These are phyloP conservation scores for Aphelenchoides fujianensis DNA, from an alignment of 1,140 invertebrate genomes.

Conservation along the genomic window DNA sequence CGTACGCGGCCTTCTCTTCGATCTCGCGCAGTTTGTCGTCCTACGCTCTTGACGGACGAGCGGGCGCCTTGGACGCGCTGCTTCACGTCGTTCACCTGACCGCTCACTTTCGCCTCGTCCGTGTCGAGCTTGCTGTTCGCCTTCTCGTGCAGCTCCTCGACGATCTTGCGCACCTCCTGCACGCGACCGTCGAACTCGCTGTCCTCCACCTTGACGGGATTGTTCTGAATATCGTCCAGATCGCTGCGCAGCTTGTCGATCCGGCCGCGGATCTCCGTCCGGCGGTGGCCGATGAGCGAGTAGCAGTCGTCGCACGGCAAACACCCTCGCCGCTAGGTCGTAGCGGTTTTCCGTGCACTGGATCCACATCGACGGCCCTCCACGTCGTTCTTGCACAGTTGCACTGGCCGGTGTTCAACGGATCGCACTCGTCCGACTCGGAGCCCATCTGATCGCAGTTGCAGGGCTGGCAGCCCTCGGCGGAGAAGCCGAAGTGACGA, in stretches of 20 bases:
- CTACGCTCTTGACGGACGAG: conserved; percentile 38
- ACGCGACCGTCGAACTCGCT: conserved; percentile 53
- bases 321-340: conserved; percentile 49
- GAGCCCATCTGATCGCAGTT: conserved; percentile 57
- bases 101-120: conserved; percentile 45
- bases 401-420: conserved; percentile 71
- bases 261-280: conserved; percentile 47
- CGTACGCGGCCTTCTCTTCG: conserved; percentile 34
- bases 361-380: conserved; percentile 88
- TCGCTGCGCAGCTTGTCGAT: conserved; percentile 47
- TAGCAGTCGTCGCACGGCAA: conserved; percentile 61
- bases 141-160: conserved; percentile 42
- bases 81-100: conserved; percentile 47
- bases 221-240: conserved; percentile 60
- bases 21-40: conserved; percentile 46
- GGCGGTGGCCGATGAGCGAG: conserved; percentile 54
- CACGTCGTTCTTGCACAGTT: conserved; percentile 86
- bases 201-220: conserved; percentile 59
- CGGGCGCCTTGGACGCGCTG: conserved; percentile 40
- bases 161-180: conserved; percentile 41
- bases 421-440: conserved; percentile 56
- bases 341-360: conserved; percentile 71
- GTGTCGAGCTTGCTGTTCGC: conserved; percentile 50
- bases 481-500: conserved; percentile 83
- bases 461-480: conserved; percentile 65